phyloP scores from a whole-genome alignment of 2,888 invertebrate species.

The Thelaira solivaga region DNA sequence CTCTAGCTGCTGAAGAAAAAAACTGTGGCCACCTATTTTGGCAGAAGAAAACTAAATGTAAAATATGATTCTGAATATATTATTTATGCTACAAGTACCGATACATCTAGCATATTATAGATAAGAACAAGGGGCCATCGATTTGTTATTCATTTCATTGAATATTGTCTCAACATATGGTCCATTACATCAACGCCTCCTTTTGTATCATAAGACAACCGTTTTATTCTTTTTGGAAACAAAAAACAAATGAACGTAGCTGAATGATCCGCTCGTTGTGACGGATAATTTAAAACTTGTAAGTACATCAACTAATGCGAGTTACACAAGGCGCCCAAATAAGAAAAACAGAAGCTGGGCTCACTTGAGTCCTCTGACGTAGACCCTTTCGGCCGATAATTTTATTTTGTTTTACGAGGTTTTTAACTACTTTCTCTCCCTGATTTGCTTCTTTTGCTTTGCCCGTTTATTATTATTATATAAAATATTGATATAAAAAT shows the following conservation, averaged over 20 bases:
- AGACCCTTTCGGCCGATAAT: conserved; percentile 13
- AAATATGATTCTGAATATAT: conserved; percentile 11
- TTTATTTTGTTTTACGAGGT: conserved; percentile 8
- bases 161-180: conserved; percentile 1
- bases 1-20: not conserved
- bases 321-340: too few species aligned
- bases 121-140: conserved; percentile 1
- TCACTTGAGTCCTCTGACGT: too few species aligned
- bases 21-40: conserved; percentile 3
- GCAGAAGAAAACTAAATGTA: not conserved
- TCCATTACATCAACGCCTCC: conserved; percentile 9
- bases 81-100: not conserved
- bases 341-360: not conserved
- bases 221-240: conserved; percentile 28
- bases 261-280: not conserved
- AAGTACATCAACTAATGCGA: not conserved
- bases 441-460: not conserved
- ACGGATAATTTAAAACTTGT: not conserved
- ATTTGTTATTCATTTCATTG: conserved; percentile 21
- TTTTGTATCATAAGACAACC: not conserved
- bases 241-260: conserved; percentile 15
- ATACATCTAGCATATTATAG: conserved; percentile 1
- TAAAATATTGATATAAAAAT: too few species aligned
- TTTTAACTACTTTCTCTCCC: conserved; percentile 13
- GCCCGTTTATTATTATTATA: too few species aligned